Evolutionary conservation across 2,797 vertebrate genomes (phyloP), one percentile per base, ranked within the genome.

Genomic region (Picus viridis): DNA sequence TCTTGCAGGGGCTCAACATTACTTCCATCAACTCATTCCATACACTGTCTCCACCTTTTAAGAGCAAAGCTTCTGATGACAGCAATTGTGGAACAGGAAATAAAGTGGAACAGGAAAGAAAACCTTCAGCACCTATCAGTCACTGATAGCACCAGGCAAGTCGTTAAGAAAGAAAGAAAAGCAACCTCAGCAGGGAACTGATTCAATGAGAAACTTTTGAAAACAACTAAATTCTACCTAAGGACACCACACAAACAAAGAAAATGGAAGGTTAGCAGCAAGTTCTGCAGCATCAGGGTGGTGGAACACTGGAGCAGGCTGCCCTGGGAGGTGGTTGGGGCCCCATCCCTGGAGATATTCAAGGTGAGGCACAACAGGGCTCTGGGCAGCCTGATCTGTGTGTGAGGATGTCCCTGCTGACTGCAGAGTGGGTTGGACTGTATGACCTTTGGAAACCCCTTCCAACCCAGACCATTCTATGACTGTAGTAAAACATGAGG

Each of bases 1-100:
- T 96, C 93, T 92, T 94, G 84, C 70, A 92, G 93, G 87, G 70
- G 83, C 72, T 92, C 49, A 72, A 68, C 58, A 36, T 29, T 51
- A n/a, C 59, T 96, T 89, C 83, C 41, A 65, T 82, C 77, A 85
- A 29, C 45, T 36, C 47, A 39, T 76, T 77, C 70, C 78, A 65
- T 29, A 41, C 7, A 36, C 1, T 19, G 30, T 72, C 65, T 63
- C 75, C 51, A 72, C 29, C 56, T 85, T 78, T 71, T 63, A 80
- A 90, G 75, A 72, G 45, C 8, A 54, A 49, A 41, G 5, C 15
- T 8, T 53, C 26, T 77, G 64, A 86, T 4, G 18, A 77, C 10
- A 51, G 39, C 6, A 3, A 57, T 36, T 69, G 61, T 8, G 51
- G 65, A 85, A 91, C 36, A 56, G 22, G 49, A 90, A 92, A 58